These are phyloP conservation scores for Neomorphus geoffroyi DNA, from an alignment of 2,797 vertebrate species.

Conservation along the genomic window DNA sequence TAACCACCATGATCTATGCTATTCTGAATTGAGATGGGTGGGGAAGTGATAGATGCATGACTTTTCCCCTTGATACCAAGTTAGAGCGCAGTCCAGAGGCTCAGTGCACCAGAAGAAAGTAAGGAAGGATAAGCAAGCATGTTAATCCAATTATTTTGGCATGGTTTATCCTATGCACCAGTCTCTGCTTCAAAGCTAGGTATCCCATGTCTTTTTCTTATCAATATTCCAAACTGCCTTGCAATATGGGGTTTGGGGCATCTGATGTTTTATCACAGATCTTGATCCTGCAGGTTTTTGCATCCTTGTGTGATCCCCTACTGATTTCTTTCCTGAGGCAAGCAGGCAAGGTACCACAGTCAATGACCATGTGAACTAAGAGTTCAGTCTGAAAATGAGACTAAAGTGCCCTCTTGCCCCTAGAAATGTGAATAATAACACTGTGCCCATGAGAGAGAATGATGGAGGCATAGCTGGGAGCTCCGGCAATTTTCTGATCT, in stretches of 20 bases:
- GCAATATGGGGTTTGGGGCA: neutral
- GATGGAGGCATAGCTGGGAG: neutral
- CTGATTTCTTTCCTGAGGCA: neutral
- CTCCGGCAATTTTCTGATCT: neutral
- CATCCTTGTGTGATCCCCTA: neutral
- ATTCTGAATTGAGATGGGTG: neutral
- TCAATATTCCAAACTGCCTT: neutral
- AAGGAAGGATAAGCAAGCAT: neutral
- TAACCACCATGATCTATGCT: neutral
- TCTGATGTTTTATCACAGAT: neutral
- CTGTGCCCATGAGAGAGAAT: neutral
- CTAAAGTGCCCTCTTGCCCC: neutral
- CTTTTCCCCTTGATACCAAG: neutral
- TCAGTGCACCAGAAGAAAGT: neutral
- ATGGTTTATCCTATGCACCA: accelerated
- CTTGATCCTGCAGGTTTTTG: neutral
- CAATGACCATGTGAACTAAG: neutral
- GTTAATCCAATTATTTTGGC: neutral
- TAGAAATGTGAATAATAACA: neutral
- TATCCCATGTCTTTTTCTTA: neutral
- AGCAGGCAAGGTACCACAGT: neutral
- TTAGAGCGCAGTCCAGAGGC: neutral
- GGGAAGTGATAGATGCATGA: neutral
- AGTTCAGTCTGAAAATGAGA: neutral
- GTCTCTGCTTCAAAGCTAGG: neutral